Percentiles rank a stretch among this genome's conserved stretches.
Conservation (phyloP, 2,797 vertebrate species). For the Mus spretus region DNA sequence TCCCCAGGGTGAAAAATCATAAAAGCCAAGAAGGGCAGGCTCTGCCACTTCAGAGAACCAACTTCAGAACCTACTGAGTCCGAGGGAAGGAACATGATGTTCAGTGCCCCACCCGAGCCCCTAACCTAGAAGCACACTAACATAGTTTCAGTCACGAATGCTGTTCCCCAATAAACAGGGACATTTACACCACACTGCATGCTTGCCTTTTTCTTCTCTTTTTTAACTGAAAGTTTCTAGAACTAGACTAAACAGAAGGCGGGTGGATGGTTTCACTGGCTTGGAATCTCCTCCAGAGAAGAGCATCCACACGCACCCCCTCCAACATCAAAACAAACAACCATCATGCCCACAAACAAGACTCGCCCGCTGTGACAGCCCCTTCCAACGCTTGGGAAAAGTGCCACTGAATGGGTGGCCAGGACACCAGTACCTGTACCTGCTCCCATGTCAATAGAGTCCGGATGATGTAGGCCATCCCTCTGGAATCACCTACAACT, state of each 20-base stretch:
- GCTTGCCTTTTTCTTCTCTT: conserved; percentile 54
- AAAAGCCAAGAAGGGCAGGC: neutral
- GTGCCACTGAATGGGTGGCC: neutral
- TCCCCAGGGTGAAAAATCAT: neutral
- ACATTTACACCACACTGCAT: neutral
- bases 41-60: neutral
- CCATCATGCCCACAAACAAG: conserved; percentile 57
- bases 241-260: conserved; percentile 77
- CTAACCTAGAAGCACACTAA: neutral
- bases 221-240: conserved; percentile 70
- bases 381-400: neutral
- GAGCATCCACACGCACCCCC: conserved; percentile 35
- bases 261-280: conserved; percentile 73
- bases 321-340: conserved; percentile 73
- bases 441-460: neutral
- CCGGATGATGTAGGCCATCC: neutral
- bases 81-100: neutral
- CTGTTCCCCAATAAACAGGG: neutral
- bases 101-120: neutral
- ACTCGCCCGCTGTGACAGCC: neutral
- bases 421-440: neutral
- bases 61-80: neutral
- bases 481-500: conserved; percentile 49
- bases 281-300: conserved; percentile 71
- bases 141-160: neutral